Evolutionary conservation across 2,113 vertebrate genomes (phyloP).

Genomic region (Protobothrops flavoviridis): DNA sequence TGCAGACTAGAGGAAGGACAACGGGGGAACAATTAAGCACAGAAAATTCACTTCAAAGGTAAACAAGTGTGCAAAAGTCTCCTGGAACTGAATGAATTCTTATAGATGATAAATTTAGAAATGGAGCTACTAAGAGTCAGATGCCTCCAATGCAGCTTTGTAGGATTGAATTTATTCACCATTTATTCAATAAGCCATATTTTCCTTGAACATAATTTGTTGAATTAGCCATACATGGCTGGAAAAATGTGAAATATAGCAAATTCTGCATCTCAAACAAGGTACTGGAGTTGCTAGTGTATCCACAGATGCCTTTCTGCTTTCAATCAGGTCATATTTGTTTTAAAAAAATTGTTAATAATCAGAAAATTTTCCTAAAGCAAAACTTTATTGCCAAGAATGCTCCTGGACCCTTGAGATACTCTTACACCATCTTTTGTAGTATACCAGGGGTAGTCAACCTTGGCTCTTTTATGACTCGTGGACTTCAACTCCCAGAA

Average conservation of each 20-base stretch:
- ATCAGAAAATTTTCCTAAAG: background rate
- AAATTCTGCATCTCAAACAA: background rate
- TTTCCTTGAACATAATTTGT: background rate
- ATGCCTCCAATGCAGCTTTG: background rate
- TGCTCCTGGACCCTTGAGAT: background rate
- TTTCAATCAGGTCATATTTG: background rate
- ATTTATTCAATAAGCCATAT: background rate
- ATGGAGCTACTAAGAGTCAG: conserved; percentile 4
- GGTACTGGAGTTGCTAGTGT: background rate
- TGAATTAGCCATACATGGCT: background rate
- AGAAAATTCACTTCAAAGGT: background rate
- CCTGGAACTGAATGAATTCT: background rate
- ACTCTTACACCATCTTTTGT: background rate
- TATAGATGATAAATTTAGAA: conserved; percentile 7
- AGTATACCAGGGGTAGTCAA: too few species aligned
- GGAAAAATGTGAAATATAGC: background rate
- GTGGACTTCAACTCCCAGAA: too few species aligned
- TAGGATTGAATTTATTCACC: background rate
- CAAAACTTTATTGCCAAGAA: background rate
- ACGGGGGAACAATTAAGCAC: conserved; percentile 8
- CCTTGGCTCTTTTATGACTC: too few species aligned
- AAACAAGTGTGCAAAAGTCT: conserved; percentile 17
- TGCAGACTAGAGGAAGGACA: background rate
- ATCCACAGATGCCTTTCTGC: background rate
- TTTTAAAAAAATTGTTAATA: background rate